Base-by-base conservation (phyloP, 2,113 vertebrate species). In the Lasiurus borealis region DNA sequence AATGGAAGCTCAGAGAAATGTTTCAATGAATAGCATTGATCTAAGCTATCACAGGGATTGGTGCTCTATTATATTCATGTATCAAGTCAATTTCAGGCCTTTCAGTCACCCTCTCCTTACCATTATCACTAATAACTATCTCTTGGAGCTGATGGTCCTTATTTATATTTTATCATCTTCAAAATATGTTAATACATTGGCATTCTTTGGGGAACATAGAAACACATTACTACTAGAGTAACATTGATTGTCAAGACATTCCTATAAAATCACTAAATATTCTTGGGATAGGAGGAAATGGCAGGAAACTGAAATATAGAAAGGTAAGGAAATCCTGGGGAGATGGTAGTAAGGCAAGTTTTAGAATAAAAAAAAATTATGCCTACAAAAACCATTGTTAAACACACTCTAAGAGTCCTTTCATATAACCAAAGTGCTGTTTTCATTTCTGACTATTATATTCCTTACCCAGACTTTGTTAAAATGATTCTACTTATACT, bases 151-250 rank as follows among this genome's bases (percentile, higher is more conserved):
- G 93, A 91, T 69, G n/a, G 59, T 68, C 91, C 82, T 95, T 96
- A 95, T 95, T 95, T 92, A 48, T 84, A 95, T 95, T 94, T 96
- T 94, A 96, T 88, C 85, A 95, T 83, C 78, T 91, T 94, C 85
- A 77, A 94, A 78, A 92, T 83, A 94, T 59, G 68, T 94, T 91
- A 96, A 92, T 96, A 73, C 40, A 92, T 50, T 85, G 75, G 72
- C 85, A 93, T 93, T 93, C 90, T 92, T 95, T 92, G n/a, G 8
- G 68, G 68, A 82, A 92, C 36, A 59, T 3, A 16, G 68, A 90
- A 96, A 91, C n/a, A 78, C 36, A 95, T 59, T 77, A 71, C 46
- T 64, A 19, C 31, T n/a, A 48, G 75, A 87, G 81, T 85, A 90
- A 75, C n/a, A 71, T 64, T 88, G 95, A 97, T 91, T 27, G 4